phyloP scores from a whole-genome alignment of 2,797 vertebrate genomes.

The Microtus agrestis region DNA sequence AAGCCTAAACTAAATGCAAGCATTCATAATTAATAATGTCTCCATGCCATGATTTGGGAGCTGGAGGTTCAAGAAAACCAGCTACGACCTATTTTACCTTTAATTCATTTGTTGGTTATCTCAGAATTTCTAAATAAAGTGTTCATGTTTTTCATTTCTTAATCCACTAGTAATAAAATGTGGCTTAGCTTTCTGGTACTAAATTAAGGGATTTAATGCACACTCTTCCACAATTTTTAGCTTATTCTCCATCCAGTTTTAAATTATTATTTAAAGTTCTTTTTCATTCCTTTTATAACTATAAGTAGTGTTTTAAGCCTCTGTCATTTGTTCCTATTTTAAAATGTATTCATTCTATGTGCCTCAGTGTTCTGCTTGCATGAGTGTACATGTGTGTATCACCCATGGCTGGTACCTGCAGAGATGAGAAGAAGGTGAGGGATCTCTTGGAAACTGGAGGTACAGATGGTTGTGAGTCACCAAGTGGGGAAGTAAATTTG shows the following conservation, averaged over 20 bases:
- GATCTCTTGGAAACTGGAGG: background rate
- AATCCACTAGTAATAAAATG: background rate
- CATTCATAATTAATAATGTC: background rate
- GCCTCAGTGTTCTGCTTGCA: no score
- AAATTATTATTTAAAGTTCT: constrained; percentile 6
- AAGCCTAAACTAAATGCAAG: background rate
- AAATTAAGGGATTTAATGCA: background rate
- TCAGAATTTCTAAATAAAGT: background rate
- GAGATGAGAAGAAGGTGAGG: background rate
- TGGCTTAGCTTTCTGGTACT: background rate
- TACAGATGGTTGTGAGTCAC: background rate
- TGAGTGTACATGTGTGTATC: no score
- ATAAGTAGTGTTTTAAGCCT: constrained; percentile 28
- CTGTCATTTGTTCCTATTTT: background rate
- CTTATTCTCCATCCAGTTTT: background rate
- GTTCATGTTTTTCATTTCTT: background rate
- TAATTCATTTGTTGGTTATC: background rate
- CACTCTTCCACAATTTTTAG: background rate
- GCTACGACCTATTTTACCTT: background rate
- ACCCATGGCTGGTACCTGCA: background rate
- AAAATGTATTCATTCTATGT: background rate
- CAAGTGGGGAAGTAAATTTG: background rate
- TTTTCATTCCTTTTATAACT: background rate
- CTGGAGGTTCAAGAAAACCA: background rate
- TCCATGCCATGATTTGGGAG: background rate